Evolutionary conservation across 2,797 vertebrate genomes (phyloP).

Genomic region (Sardinella longiceps): DNA sequence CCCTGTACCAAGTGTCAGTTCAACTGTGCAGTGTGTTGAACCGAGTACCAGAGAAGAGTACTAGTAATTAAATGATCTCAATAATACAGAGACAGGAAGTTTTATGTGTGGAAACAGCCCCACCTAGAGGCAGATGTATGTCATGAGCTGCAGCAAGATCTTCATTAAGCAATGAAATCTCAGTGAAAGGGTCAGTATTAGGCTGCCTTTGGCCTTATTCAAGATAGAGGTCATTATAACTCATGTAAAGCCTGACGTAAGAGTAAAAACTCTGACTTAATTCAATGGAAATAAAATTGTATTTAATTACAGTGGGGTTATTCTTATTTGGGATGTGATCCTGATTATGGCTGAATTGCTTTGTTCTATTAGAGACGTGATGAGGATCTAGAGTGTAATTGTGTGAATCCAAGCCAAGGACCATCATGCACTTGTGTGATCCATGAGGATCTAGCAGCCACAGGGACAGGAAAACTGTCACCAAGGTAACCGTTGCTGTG

Average conservation of each 20-base stretch:
- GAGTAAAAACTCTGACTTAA: neutral
- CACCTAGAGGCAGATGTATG: conserved; percentile 2
- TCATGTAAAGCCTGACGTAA: neutral
- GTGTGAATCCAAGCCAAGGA: neutral
- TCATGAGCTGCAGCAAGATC: neutral
- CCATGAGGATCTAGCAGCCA: conserved; percentile 41
- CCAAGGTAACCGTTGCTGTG: conserved; percentile 51
- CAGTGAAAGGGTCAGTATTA: neutral
- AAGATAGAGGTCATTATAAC: neutral
- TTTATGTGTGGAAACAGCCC: neutral
- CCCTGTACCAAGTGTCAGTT: no score
- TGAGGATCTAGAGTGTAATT: neutral
- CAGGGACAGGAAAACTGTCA: conserved; percentile 47
- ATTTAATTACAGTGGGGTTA: neutral
- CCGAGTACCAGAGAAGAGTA: no score
- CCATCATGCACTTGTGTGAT: conserved; percentile 7
- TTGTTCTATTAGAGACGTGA: neutral
- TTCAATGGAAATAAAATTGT: neutral
- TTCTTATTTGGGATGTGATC: neutral
- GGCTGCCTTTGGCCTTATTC: neutral
- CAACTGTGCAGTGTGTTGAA: neutral
- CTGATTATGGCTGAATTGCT: neutral
- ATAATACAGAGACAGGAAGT: neutral
- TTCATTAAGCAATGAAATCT: neutral
- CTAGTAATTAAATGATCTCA: neutral